Evolutionary conservation across 2,113 vertebrate species (phyloP).

Genomic region (Nettapus auritus): DNA sequence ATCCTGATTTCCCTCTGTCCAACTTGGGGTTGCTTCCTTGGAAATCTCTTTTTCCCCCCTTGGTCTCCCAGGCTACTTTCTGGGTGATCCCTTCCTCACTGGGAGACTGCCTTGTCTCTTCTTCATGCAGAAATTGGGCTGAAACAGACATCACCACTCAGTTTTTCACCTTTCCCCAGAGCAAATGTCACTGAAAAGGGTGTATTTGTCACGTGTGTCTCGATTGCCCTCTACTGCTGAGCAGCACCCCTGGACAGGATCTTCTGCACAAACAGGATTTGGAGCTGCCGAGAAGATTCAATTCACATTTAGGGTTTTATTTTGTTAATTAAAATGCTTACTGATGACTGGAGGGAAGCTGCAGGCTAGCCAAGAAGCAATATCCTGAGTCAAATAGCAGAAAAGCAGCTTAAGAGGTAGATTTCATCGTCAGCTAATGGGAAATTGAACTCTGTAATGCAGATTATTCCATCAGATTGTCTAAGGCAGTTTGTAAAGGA

Average conservation of each 20-base stretch:
- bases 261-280: neutral
- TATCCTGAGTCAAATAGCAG: constrained; percentile 42
- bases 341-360: constrained; percentile 32
- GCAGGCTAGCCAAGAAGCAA: neutral
- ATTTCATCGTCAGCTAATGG: constrained; percentile 42
- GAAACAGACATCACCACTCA: neutral
- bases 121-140: neutral
- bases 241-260: neutral
- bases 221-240: constrained; percentile 70
- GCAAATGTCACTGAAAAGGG: neutral
- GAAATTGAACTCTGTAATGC: constrained; percentile 2
- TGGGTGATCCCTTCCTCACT: neutral
- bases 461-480: constrained; percentile 37
- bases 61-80: neutral
- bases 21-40: neutral
- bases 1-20: neutral
- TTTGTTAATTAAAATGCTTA: constrained; percentile 58
- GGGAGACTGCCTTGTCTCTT: neutral
- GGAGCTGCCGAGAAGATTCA: neutral
- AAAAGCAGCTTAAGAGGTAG: constrained; percentile 21
- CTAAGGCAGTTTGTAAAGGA: constrained; percentile 16
- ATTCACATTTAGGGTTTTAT: neutral
- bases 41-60: neutral
- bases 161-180: neutral
- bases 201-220: neutral